Evolutionary conservation across 2,113 vertebrate genomes (phyloP).

Genomic region (Hippocampus abdominalis): DNA sequence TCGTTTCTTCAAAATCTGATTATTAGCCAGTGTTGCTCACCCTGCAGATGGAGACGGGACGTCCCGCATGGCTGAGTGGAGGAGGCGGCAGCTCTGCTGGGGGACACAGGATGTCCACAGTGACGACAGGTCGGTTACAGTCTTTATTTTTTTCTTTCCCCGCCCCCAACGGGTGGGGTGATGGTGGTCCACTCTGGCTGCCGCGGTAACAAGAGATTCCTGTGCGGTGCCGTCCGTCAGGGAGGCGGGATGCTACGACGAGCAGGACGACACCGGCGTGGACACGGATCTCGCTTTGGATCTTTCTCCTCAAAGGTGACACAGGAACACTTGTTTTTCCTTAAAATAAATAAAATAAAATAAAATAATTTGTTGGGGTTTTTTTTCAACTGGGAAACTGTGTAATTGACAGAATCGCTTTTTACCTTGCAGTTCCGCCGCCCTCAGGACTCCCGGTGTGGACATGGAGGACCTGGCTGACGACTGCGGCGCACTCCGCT

Average conservation of each 20-base stretch:
- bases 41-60: slow-evolving; percentile 74
- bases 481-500: slow-evolving; percentile 85
- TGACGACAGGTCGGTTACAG: slow-evolving; percentile 43
- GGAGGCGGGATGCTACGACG: neutral
- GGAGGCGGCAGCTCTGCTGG: slow-evolving; percentile 81
- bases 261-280: neutral
- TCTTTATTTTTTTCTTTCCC: neutral
- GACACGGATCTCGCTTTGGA: neutral
- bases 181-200: neutral
- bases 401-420: neutral
- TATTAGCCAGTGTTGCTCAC: neutral
- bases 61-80: slow-evolving; percentile 82
- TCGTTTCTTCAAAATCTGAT: neutral
- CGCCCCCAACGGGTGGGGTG: neutral
- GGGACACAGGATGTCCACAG: slow-evolving; percentile 77
- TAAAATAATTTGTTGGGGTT: no score
- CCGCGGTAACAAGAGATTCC: neutral
- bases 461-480: slow-evolving; percentile 88
- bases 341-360: no score
- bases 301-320: neutral
- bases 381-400: no score
- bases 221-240: neutral
- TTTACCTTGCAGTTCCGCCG: no score
- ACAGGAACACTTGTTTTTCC: no score
- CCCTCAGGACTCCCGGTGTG: slow-evolving; percentile 57